Evolutionary conservation across 2,888 invertebrate genomes (phyloP).

Genomic region (Nomada hirtipes): DNA sequence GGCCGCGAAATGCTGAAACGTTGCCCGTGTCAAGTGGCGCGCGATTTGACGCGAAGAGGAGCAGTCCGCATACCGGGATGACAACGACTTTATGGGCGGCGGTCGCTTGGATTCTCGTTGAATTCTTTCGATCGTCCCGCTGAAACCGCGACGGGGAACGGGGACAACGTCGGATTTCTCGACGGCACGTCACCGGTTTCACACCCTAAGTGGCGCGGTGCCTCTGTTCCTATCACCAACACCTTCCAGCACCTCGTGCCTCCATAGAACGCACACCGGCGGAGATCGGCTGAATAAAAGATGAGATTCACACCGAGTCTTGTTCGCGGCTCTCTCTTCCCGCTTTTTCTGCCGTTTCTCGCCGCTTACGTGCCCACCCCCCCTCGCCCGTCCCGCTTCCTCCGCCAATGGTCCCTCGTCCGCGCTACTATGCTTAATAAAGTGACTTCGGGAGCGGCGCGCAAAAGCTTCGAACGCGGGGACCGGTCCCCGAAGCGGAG

Average conservation of each 20-base stretch:
- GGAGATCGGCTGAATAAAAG: conserved; percentile 78
- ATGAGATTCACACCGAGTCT: conserved; percentile 82
- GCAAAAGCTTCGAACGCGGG: conserved; percentile 60
- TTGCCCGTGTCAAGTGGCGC: conserved; percentile 17
- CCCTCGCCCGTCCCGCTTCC: not conserved
- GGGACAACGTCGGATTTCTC: conserved; percentile 62
- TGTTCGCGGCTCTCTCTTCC: conserved; percentile 78
- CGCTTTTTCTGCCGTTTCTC: conserved; percentile 74
- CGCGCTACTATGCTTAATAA: conserved; percentile 69
- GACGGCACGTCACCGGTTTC: conserved; percentile 80
- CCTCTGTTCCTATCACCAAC: conserved; percentile 73
- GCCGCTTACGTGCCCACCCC: conserved; percentile 37
- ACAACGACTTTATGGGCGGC: conserved; percentile 74
- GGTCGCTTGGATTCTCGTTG: conserved; percentile 64
- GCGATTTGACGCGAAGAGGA: conserved; percentile 41
- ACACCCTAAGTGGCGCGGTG: conserved; percentile 81
- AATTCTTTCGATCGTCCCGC: conserved; percentile 66
- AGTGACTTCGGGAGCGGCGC: conserved; percentile 71
- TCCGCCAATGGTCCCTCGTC: not conserved
- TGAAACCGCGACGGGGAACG: conserved; percentile 15
- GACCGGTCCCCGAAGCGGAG: conserved; percentile 54
- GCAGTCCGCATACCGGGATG: conserved; percentile 58
- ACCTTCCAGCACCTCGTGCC: conserved; percentile 54
- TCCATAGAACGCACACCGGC: conserved; percentile 53
- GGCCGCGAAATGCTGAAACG: not conserved